phyloP scores from a whole-genome alignment of 2,113 vertebrate genomes.

The Aviceda subcristata region DNA sequence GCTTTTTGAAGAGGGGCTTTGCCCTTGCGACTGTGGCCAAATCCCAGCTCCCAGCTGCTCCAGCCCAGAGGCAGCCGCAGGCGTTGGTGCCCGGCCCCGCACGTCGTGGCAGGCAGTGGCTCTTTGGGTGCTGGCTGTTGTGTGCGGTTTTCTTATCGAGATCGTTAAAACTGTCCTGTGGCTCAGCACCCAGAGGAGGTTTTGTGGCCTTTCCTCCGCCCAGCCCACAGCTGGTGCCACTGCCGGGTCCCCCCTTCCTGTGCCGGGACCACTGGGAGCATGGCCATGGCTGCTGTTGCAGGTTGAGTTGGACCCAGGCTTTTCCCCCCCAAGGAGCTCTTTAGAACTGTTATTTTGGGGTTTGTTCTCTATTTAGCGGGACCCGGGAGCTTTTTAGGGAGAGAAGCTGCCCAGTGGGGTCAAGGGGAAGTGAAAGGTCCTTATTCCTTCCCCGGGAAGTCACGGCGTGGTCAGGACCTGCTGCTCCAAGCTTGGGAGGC shows the following conservation, averaged over 20 bases:
- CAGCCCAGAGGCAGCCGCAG: neutral
- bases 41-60: neutral
- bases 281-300: neutral
- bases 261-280: accelerated
- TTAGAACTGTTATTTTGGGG: neutral
- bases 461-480: neutral
- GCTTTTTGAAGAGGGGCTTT: neutral
- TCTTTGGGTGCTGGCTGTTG: neutral
- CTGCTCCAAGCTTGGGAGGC: neutral
- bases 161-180: neutral
- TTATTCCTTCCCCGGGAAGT: neutral
- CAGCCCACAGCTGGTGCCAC: neutral
- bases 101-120: accelerated
- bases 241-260: neutral
- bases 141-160: neutral
- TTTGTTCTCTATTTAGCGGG: neutral
- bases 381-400: neutral
- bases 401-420: neutral
- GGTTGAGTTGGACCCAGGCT: neutral
- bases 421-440: neutral
- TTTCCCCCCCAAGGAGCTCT: neutral
- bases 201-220: neutral
- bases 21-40: neutral
- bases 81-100: accelerated
- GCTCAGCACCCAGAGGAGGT: neutral